phyloP scores from a whole-genome alignment of 2,797 vertebrate genomes.

The Anolis apletophallus region DNA sequence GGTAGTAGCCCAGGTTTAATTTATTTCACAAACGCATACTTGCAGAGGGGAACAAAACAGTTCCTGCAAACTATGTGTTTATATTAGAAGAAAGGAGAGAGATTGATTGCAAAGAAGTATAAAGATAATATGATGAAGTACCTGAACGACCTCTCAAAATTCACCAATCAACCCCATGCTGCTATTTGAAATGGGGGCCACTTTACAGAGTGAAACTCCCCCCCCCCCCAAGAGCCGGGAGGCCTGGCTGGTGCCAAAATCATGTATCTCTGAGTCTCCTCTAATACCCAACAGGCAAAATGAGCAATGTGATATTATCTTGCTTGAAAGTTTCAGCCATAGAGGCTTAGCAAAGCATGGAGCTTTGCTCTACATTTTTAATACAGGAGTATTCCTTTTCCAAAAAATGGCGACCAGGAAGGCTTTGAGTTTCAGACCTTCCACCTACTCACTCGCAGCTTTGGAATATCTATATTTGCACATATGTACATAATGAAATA shows the following conservation, averaged over 20 bases:
- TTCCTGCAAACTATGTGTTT: neutral
- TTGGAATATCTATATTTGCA: too few relatives aligned
- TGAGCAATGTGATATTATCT: neutral
- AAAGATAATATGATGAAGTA: neutral
- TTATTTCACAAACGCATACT: neutral
- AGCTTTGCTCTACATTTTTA: too few relatives aligned
- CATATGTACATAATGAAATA: too few relatives aligned
- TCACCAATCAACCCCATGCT: neutral
- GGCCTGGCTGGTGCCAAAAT: neutral
- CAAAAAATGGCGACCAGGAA: too few relatives aligned
- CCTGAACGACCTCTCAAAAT: neutral
- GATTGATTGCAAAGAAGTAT: neutral
- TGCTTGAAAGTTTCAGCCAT: neutral
- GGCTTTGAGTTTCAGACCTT: too few relatives aligned
- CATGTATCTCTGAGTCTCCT: neutral
- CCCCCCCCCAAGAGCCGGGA: neutral
- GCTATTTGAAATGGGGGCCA: neutral
- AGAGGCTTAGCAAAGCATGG: too few relatives aligned
- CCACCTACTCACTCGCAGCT: too few relatives aligned
- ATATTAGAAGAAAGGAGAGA: neutral
- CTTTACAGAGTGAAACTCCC: neutral
- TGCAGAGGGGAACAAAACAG: neutral
- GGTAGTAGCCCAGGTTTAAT: neutral
- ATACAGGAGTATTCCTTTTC: too few relatives aligned
- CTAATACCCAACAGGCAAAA: neutral